Evolutionary conservation across 2,888 invertebrate genomes (phyloP).

Genomic region (Euproctis similis): DNA sequence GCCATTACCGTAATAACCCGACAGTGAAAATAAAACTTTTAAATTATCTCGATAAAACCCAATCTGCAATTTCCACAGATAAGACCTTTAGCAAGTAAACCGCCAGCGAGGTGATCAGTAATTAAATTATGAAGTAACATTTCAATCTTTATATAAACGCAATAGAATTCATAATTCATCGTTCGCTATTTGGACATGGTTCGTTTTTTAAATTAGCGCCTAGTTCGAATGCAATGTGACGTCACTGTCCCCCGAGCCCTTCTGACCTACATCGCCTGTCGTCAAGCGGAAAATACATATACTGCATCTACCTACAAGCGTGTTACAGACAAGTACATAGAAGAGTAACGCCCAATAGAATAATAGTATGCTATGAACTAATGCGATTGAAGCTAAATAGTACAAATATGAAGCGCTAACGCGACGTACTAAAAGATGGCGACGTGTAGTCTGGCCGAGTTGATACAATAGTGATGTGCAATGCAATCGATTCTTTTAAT

Average conservation of each 20-base stretch:
- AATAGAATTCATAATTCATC: slow-evolving; percentile 13
- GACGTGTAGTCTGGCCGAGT: slow-evolving; percentile 41
- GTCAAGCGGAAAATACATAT: slow-evolving; percentile 52
- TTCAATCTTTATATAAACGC: slow-evolving; percentile 8
- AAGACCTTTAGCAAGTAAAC: slow-evolving; percentile 20
- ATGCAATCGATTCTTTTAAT: slow-evolving; percentile 2
- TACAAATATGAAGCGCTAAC: no score
- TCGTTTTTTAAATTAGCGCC: slow-evolving; percentile 23
- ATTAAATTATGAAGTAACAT: slow-evolving; percentile 12
- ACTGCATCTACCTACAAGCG: no score
- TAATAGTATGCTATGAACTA: slow-evolving; percentile 3
- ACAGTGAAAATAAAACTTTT: slow-evolving; percentile 25
- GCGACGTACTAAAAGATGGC: slow-evolving; percentile 29
- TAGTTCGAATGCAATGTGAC: slow-evolving; percentile 52
- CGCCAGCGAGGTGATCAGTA: slow-evolving; percentile 23
- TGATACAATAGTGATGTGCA: slow-evolving; percentile 13
- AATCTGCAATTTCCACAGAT: slow-evolving; percentile 16
- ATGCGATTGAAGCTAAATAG: slow-evolving; percentile 11
- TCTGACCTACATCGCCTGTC: slow-evolving; percentile 53
- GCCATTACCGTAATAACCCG: slow-evolving; percentile 21
- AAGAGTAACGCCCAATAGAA: slow-evolving; percentile 11
- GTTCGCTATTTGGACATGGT: slow-evolving; percentile 9
- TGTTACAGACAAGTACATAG: slow-evolving; percentile 24
- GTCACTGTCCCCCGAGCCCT: slow-evolving; percentile 52
- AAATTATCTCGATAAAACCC: slow-evolving; percentile 15